Percentiles rank a stretch among this genome's conserved stretches.
Conservation (phyloP, 2,888 invertebrate genomes). For the Sphaerophoria rueppellii region DNA sequence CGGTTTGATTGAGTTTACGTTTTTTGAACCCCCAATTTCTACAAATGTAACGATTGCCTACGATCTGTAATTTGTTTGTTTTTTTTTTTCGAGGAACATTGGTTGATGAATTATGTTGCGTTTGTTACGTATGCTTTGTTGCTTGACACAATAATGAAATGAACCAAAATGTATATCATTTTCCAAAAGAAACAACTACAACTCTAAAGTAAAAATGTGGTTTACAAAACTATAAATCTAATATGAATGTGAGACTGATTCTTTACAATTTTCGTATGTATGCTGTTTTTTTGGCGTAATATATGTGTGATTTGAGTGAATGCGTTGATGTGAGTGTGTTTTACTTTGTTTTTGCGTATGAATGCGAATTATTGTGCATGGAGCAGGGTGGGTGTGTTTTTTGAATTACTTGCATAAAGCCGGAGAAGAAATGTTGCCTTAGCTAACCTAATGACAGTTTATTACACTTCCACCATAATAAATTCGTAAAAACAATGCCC, state of each 20-base stretch:
- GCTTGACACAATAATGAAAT: not conserved
- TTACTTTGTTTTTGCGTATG: constrained; percentile 22
- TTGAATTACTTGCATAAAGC: not conserved
- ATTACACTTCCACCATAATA: no score
- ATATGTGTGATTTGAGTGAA: constrained; percentile 23
- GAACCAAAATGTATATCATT: constrained; percentile 36
- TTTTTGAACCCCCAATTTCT: constrained; percentile 1
- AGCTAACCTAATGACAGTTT: no score
- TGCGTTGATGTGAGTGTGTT: constrained; percentile 9
- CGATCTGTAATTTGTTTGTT: constrained; percentile 7
- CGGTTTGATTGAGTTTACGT: not conserved
- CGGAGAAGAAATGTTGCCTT: no score
- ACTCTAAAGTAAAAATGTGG: constrained; percentile 42
- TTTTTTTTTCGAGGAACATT: constrained; percentile 12
- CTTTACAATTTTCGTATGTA: constrained; percentile 73
- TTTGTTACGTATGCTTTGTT: constrained; percentile 27
- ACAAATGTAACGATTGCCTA: not conserved
- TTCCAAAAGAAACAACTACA: no score
- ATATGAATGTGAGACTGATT: constrained; percentile 73
- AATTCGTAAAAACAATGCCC: no score
- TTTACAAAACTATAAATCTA: constrained; percentile 56
- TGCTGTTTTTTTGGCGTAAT: constrained; percentile 52
- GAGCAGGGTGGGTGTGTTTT: constrained; percentile 9
- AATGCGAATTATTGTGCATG: constrained; percentile 31
- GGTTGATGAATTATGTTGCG: constrained; percentile 16